Evolutionary conservation across 2,888 invertebrate genomes (phyloP), one percentile per base, ranked within the genome.

Genomic region (Cheiracanthium punctorium): DNA sequence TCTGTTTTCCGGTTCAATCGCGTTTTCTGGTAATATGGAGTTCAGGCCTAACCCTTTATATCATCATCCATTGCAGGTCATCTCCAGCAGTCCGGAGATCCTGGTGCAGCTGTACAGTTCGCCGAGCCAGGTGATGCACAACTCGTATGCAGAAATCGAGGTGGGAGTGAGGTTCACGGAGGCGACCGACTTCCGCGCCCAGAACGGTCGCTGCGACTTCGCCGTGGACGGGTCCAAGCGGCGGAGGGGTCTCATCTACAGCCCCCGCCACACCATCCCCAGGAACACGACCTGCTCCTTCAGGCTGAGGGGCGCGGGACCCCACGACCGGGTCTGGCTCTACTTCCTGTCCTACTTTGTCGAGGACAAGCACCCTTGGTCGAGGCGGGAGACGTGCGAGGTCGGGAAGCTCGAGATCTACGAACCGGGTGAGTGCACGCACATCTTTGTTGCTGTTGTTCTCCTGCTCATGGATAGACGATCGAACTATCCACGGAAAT

Each of bases 291-390:
- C 95, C 5, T 96, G 96, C 91, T 94, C 95, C 88, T 96, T 96
- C 92, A 95, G 95, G 91, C 95, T 96, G 91, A 93, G 93, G 92
- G 93, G 93, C 90, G 76, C 79, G 12, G 79, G 70, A n/a, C 88
- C 89, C 64, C 76, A 81, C n/a, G 89, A 89, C 73, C 71, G 87
- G n/a, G 95, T 97, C 80, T 97, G 97, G 97, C 93, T 96, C 89
- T 96, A 96, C 92, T 96, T 96, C 91, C 94, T 96, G 89, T 96
- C 96, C 89, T 96, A 96, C 92, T 95, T 95, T 89, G 95, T 96
- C 90, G 94, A 96, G 90, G 95, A 89, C 76, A 80, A 74, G 10
- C 88, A 89, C 52, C 89, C 85, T 24, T 89, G 89, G 89, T 88
- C 88, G 0, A 41, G 79, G 14, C 75, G 88, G 17, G 89, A 89